These are phyloP conservation scores for Microtus oregoni DNA, from an alignment of 2,113 vertebrate species.

Conservation along the genomic window DNA sequence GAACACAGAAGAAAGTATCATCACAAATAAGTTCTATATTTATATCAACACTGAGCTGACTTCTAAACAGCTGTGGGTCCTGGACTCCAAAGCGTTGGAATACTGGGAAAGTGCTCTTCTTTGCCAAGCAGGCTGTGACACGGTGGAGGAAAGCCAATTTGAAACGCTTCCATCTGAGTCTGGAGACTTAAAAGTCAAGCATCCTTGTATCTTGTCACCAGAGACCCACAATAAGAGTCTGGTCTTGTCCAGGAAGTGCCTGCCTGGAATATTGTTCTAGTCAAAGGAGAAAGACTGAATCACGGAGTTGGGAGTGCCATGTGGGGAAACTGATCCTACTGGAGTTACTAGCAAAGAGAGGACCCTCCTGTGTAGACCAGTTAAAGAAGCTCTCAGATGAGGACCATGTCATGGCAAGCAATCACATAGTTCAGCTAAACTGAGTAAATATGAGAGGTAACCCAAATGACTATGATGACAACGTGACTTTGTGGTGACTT, in stretches of 20 bases:
- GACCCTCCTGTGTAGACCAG: background rate
- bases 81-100: background rate
- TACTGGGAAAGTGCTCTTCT: background rate
- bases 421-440: no score
- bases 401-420: background rate
- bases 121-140: background rate
- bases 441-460: background rate
- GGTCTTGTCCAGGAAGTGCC: background rate
- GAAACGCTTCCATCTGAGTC: background rate
- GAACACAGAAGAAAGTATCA: background rate
- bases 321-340: background rate
- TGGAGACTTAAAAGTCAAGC: background rate
- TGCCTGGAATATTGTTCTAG: background rate
- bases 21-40: background rate
- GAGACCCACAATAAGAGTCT: background rate
- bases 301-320: background rate
- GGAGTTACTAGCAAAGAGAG: background rate
- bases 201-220: background rate
- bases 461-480: background rate
- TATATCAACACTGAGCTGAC: background rate
- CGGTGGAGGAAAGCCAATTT: background rate
- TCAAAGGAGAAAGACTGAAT: background rate
- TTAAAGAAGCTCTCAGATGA: background rate
- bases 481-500: no score
- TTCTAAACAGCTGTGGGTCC: background rate